Evolutionary conservation across 1,140 invertebrate genomes (phyloP), one percentile per base, ranked within the genome.

Genomic region (Agrilus planipennis): DNA sequence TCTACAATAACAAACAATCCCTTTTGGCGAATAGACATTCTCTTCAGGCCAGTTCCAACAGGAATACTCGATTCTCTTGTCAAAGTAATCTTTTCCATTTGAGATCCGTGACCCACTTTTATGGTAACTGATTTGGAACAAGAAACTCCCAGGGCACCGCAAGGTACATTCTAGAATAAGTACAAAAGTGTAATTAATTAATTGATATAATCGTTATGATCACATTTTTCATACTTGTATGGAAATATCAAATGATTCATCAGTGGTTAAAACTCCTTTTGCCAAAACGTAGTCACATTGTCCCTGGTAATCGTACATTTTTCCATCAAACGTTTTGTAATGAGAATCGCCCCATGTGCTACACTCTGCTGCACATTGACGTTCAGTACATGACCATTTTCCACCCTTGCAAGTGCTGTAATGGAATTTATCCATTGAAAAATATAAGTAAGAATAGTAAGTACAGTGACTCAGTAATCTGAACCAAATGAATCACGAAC

Each of bases 331-430:
- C 1, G 84, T 89, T 46, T 76, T 78, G 54, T 86, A 85, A 60
- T 93, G 89, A 1, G 84, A 87, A 52, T 88, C 84, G 3, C 87
- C 86, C 84, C 84, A 89, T 3, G 80, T 75, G 12, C 73, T 72
- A 59, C 87, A 91, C 12, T 80, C 67, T 7, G 76, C 81, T 27
- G 75, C 65, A 46, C 82, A 85, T 12, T 64, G 60, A 28, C 71
- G 64, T 3, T 71, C 60, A 0, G 73, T 78, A 52, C 81, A 84
- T 14, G 70, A 58, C 82, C 81, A 84, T 44, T 74, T 76, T 4
- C 79, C 79, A 18, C 63, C 60, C 32, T 69, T 66, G 48, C 81
- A 84, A 12, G 65, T 65, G 48, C 84, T 81, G 52, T 6, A 61
- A 57, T 34, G 32, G 20, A 40, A 28, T 14, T 3, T n/a, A 21